Base-by-base conservation (phyloP, 2,888 invertebrate species). In the Thecophora atra region DNA sequence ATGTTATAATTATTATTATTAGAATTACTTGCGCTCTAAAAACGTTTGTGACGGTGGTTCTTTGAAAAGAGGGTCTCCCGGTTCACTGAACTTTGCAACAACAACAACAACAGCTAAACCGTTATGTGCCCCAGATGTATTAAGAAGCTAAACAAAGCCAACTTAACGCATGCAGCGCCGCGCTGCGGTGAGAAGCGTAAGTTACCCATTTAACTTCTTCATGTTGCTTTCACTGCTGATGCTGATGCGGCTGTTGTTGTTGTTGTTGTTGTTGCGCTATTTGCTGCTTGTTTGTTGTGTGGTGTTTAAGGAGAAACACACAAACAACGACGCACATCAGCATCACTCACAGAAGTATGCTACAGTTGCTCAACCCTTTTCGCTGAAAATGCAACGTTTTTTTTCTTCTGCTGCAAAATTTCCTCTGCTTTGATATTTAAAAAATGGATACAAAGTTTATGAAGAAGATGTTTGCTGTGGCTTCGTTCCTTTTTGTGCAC, bases 221-320 rank as follows among this genome's bases (percentile, higher is more conserved):
- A 24, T 58, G 26, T 28, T 58, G 58, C 28, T 58, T 26, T 28
- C 28, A 28, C 17, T 58, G 58, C 17, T 58, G 58, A 15, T 54
- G 17, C 19, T 54, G 54, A 11, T 54, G n/a, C 19, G 5, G 37
- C 17, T 51, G 51, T 51, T 51, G 4, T 1, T 51, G 19, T 51
- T 37, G 37, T 37, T 37, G 37, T 2, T 37, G 51, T 17, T 51
- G 51, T 21, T 60, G 60, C 28, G 28, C 3, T 24, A 24, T 28
- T 28, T 26, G 26, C 7, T 15, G 1, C 17, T 60, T 60, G 60
- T 60, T 60, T 60, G 60, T 60, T 26, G 26, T 17, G 60, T 28
- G 60, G 30, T 28, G 60, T 60, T 30, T 42, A 37, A 62, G 17
- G 11, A 62, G 62, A n/a, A 42, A 65, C 44, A 37, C 68, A 13